phyloP scores from a whole-genome alignment of 92 coral and sea anemone species.

The Parazoanthus atlanticus region DNA sequence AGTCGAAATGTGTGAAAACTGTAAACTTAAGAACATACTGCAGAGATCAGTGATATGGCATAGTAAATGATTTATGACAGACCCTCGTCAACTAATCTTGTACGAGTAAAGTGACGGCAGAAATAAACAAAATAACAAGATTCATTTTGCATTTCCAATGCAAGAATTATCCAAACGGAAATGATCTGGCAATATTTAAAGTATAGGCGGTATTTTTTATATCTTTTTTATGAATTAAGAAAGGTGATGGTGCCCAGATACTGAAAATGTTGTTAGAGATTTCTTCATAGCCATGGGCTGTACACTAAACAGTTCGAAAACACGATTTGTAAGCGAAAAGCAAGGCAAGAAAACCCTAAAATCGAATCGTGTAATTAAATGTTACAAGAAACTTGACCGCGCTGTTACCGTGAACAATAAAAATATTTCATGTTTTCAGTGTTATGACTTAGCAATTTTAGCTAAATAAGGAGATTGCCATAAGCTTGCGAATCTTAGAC shows the following conservation, averaged over 20 bases:
- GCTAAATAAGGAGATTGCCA: neutral
- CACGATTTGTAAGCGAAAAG: neutral
- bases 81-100: neutral
- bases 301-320: too few species aligned
- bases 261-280: neutral
- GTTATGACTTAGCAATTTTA: neutral
- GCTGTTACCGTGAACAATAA: neutral
- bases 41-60: too few species aligned
- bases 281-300: neutral
- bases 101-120: neutral
- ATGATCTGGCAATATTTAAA: neutral
- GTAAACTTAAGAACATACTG: too few species aligned
- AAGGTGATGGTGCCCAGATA: neutral
- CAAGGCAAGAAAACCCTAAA: neutral
- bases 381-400: neutral
- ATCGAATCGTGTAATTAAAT: neutral
- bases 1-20: slow-evolving; percentile 6
- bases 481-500: neutral
- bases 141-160: neutral
- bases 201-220: neutral
- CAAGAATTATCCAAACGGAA: neutral
- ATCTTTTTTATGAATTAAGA: neutral
- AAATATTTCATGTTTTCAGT: neutral
- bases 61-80: neutral
- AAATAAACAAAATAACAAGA: neutral